phyloP scores from a whole-genome alignment of 2,797 vertebrate genomes.

The Sphenodon punctatus region DNA sequence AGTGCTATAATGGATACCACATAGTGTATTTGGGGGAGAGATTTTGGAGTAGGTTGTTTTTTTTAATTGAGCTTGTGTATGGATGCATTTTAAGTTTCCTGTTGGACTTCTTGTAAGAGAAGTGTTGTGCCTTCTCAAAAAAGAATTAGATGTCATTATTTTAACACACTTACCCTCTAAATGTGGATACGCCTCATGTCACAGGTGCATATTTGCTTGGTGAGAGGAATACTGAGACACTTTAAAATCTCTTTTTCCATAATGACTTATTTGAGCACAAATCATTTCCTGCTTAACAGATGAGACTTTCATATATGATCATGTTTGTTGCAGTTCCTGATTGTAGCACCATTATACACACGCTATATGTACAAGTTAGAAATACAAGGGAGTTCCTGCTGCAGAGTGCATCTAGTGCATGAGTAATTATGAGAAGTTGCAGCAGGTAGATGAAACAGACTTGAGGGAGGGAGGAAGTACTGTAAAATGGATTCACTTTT shows the following conservation, averaged over 20 bases:
- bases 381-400: no score
- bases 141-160: no score
- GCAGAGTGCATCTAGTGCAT: neutral
- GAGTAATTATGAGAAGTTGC: neutral
- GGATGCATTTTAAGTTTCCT: rapidly evolving
- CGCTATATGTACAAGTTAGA: no score
- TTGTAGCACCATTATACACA: neutral
- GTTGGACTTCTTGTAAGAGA: no score
- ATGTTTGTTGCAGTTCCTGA: neutral
- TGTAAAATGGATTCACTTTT: no score
- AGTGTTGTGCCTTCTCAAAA: no score
- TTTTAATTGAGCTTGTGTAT: no score
- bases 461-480: neutral
- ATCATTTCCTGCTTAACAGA: no score
- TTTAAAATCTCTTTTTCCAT: neutral
- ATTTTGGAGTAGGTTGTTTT: neutral
- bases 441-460: neutral
- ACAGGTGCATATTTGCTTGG: neutral
- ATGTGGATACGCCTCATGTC: neutral
- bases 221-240: neutral
- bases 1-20: neutral
- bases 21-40: neutral
- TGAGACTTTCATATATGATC: slow-evolving; percentile 10
- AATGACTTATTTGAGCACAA: neutral
- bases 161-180: neutral